These are phyloP conservation scores for Cryptops parisi DNA, from an alignment of 2,888 invertebrate genomes.

Conservation along the genomic window DNA sequence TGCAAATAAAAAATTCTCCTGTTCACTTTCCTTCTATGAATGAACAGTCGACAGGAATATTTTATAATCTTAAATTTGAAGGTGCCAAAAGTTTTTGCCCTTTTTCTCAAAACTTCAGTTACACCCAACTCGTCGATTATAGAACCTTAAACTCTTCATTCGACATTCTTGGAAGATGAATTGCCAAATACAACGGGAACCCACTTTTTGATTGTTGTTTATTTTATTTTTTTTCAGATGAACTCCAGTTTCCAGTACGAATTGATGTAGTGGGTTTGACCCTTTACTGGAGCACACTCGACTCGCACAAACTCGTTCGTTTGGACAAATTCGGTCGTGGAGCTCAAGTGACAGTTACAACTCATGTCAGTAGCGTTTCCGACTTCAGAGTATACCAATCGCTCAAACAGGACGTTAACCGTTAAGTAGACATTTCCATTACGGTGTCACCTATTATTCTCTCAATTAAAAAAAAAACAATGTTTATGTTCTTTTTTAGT, in stretches of 20 bases:
- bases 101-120: too few relatives aligned
- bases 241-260: slow-evolving; percentile 57
- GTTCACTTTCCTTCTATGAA: too few relatives aligned
- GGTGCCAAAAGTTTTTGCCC: too few relatives aligned
- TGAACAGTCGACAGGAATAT: too few relatives aligned
- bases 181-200: too few relatives aligned
- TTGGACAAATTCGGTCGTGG: slow-evolving; percentile 97
- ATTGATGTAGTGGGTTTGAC: slow-evolving; percentile 91
- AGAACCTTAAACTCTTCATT: background rate
- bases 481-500: background rate
- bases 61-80: too few relatives aligned
- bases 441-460: background rate
- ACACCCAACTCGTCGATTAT: too few relatives aligned
- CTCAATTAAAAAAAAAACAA: too few relatives aligned
- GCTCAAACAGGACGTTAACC: slow-evolving; percentile 68
- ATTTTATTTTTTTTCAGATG: slow-evolving; percentile 21
- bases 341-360: slow-evolving; percentile 65
- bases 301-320: slow-evolving; percentile 66
- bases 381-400: slow-evolving; percentile 76
- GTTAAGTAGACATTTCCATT: background rate
- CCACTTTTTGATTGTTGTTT: too few relatives aligned
- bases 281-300: slow-evolving; percentile 80
- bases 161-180: too few relatives aligned
- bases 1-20: too few relatives aligned
- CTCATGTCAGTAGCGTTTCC: slow-evolving; percentile 69